phyloP scores from a whole-genome alignment of 2,888 invertebrate species.

The Tubulanus polymorphus region DNA sequence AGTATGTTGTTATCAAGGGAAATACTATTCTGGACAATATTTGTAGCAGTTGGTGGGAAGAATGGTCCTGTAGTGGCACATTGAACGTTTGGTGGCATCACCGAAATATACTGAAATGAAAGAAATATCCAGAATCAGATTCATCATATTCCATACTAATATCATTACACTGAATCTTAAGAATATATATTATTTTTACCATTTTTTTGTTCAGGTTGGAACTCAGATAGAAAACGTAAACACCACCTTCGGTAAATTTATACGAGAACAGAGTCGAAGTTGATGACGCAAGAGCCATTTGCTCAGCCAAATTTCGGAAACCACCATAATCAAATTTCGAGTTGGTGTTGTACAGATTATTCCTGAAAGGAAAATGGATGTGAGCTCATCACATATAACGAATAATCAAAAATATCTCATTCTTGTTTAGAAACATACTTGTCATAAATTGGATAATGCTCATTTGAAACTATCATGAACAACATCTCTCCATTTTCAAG shows the following conservation, averaged over 20 bases:
- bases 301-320: conserved; percentile 41
- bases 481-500: conserved; percentile 40
- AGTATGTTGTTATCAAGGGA: conserved; percentile 40
- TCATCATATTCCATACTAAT: not conserved
- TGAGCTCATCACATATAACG: not conserved
- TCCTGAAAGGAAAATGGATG: conserved; percentile 25
- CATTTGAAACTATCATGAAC: conserved; percentile 38
- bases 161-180: not conserved
- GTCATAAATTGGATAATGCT: conserved; percentile 47
- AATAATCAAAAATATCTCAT: not conserved
- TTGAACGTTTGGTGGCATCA: conserved; percentile 42
- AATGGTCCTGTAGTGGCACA: conserved; percentile 45
- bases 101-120: conserved; percentile 40
- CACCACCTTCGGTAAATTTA: conserved; percentile 44
- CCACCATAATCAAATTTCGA: conserved; percentile 48
- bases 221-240: conserved; percentile 46
- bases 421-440: too few species aligned
- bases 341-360: conserved; percentile 50
- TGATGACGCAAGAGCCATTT: conserved; percentile 31
- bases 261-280: conserved; percentile 44
- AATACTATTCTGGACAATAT: conserved; percentile 41
- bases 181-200: conserved; percentile 24
- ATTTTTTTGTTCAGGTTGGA: conserved; percentile 43
- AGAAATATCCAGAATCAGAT: not conserved
- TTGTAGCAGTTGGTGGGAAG: conserved; percentile 44